A percentile compares a stretch with the other conserved stretches of the same genome.
Conservation (phyloP, 2,888 invertebrate species). For the Hirudinaria manillensis region DNA sequence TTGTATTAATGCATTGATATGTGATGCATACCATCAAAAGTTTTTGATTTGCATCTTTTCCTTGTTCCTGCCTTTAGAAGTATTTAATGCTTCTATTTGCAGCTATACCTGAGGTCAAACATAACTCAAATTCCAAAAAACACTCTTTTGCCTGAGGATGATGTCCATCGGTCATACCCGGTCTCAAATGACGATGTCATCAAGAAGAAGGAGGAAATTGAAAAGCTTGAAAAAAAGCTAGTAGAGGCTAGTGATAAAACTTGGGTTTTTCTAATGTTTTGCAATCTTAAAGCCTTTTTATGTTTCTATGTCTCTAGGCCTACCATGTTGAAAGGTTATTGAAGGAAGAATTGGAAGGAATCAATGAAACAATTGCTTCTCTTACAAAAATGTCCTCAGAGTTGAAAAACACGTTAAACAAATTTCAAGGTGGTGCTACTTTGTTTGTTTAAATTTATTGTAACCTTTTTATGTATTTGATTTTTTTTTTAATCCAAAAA, state of each 20-base stretch:
- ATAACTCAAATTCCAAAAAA: neutral
- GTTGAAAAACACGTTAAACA: too few relatives aligned
- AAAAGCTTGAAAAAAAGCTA: conserved; percentile 13
- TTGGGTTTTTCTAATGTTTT: too few relatives aligned
- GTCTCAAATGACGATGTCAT: neutral
- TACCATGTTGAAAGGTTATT: neutral
- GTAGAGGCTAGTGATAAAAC: neutral
- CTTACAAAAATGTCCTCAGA: too few relatives aligned
- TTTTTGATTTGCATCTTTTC: neutral
- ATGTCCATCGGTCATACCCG: neutral
- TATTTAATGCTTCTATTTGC: neutral
- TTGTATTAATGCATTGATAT: neutral
- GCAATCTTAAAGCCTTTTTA: too few relatives aligned
- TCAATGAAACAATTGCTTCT: neutral
- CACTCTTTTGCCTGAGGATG: conserved; percentile 3
- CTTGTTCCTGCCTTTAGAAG: neutral
- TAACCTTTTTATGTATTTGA: too few relatives aligned
- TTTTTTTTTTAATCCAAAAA: too few relatives aligned
- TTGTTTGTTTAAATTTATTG: too few relatives aligned
- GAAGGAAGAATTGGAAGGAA: neutral
- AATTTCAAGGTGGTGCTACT: too few relatives aligned
- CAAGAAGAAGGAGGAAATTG: neutral
- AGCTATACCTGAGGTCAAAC: conserved; percentile 1
- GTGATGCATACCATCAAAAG: neutral
- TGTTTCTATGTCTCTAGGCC: neutral